These are phyloP conservation scores for Dynastes tityus DNA, from an alignment of 2,888 invertebrate genomes.

Conservation along the genomic window DNA sequence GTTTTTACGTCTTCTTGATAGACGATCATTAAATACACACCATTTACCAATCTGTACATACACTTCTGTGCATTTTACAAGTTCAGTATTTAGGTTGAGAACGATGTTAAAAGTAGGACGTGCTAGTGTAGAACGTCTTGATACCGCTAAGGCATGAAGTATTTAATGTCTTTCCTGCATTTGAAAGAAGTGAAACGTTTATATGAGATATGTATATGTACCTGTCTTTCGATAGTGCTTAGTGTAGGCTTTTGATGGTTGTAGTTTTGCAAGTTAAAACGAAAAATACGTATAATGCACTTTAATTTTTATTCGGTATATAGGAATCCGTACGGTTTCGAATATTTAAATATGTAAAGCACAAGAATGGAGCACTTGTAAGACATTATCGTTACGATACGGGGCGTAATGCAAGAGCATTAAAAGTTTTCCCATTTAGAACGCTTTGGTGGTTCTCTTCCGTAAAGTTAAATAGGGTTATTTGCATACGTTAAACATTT, in stretches of 20 bases:
- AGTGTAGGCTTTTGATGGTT: too few species aligned
- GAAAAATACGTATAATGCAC: neutral
- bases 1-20: neutral
- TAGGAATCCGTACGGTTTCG: neutral
- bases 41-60: neutral
- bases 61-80: neutral
- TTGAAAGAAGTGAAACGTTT: too few species aligned
- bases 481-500: slow-evolving; percentile 28
- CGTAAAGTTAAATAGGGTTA: slow-evolving; percentile 4
- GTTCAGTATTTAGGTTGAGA: neutral
- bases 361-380: neutral
- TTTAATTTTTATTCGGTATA: neutral
- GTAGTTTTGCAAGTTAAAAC: neutral
- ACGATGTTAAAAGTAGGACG: too few species aligned
- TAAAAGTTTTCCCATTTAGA: slow-evolving; percentile 16
- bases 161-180: too few species aligned
- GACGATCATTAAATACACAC: slow-evolving; percentile 1
- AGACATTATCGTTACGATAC: slow-evolving; percentile 25
- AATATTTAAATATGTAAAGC: slow-evolving; percentile 9
- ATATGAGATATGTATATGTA: too few species aligned
- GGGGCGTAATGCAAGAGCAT: slow-evolving; percentile 2
- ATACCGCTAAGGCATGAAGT: too few species aligned
- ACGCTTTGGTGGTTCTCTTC: neutral
- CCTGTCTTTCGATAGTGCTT: too few species aligned
- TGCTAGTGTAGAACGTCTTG: too few species aligned